These are phyloP conservation scores for Drosophila dunni DNA, from an alignment of 1,140 invertebrate species.

Conservation along the genomic window DNA sequence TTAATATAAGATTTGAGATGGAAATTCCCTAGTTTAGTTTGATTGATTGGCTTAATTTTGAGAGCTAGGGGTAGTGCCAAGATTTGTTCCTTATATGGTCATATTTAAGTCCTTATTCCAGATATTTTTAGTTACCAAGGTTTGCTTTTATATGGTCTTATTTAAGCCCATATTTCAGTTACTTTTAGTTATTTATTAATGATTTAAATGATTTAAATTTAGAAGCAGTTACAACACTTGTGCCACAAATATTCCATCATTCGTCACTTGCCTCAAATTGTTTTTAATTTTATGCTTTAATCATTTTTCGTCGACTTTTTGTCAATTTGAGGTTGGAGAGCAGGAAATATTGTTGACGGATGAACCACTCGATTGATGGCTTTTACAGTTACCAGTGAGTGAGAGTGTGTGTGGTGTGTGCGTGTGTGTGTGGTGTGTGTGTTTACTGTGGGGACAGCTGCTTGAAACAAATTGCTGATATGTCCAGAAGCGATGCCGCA, in stretches of 20 bases:
- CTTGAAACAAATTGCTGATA: constrained; percentile 76
- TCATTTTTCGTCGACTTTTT: constrained; percentile 36
- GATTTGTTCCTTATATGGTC: no score
- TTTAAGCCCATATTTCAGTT: no score
- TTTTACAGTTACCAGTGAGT: constrained; percentile 29
- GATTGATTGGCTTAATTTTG: no score
- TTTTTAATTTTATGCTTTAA: constrained; percentile 24
- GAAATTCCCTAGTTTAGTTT: no score
- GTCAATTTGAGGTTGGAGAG: constrained; percentile 60
- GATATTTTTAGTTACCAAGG: no score
- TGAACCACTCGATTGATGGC: constrained; percentile 40
- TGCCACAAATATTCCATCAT: not conserved
- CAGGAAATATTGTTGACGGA: constrained; percentile 50
- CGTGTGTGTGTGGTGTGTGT: constrained; percentile 5
- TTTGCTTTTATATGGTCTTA: no score
- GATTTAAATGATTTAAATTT: not conserved
- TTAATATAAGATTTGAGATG: no score
- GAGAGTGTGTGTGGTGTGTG: not conserved
- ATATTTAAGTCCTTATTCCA: no score
- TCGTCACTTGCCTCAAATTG: constrained; percentile 44
- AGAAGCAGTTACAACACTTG: not conserved
- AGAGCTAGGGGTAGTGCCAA: no score
- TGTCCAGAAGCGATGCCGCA: constrained; percentile 83
- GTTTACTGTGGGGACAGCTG: constrained; percentile 66
- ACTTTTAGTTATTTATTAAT: not conserved